Base-by-base conservation (phyloP, 2,888 invertebrate genomes). In the Ferrisia virgata region DNA sequence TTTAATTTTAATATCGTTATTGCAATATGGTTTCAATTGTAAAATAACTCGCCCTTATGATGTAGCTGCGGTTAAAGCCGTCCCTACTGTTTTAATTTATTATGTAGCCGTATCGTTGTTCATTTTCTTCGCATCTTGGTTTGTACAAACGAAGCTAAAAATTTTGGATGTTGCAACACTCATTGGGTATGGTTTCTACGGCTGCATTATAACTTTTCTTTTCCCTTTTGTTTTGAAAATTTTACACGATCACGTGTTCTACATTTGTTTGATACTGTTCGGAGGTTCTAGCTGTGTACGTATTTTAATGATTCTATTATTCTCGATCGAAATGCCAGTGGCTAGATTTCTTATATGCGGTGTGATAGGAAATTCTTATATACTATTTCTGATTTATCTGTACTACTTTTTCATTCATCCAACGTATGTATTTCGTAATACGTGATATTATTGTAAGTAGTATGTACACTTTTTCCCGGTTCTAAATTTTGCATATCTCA, bases 321-420 rank as follows among this genome's bases (percentile, higher is more conserved):
- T 88, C 76, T 88, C 89, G n/a, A 90, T 91, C 78, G 88, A 89
- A 15, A 86, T 88, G 79, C 91, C 91, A 9, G 90, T 88, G 28
- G 88, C 89, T 13, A 87, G 91, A 82, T 88, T 91, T 79, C 86
- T 91, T n/a, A 88, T 91, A 11, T 90, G 91, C 86, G 89, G 89
- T 85, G 86, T 88, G 47, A 88, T 90, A 53, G 89, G 89, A 11
- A 87, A 89, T 69, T 86, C 88, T 80, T 90, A 91, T 87, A 87
- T 90, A 28, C 87, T 91, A 82, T 90, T 89, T 87, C 86, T 90
- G n/a, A 88, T 91, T 76, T 90, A 90, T 87, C 87, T 90, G 84
- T 90, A 91, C 87, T 91, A 90, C 87, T 88, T 89, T 3, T 90
- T 89, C 86, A 90, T 91, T 90, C 90, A 90, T 88, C 88, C 87